Base-by-base conservation (phyloP, 64 coral and sea anemone genomes). In the Stichodactyla mertensii region DNA sequence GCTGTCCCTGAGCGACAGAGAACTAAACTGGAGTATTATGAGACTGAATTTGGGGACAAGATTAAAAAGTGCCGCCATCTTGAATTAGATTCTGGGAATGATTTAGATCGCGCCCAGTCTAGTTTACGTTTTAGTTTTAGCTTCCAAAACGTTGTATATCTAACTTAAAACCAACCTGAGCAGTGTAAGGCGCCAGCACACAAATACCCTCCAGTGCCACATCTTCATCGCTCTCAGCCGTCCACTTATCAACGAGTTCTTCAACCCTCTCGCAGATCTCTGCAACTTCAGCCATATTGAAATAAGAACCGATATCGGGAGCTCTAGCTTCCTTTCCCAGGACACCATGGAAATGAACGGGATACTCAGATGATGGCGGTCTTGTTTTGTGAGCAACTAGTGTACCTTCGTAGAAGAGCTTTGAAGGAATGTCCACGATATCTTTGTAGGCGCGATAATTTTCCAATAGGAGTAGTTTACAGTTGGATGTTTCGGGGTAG, bases 371-470 rank as follows among this genome's bases (percentile, higher is more conserved):
- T 6, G 84, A 79, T 10, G 80, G 54, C 12, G 94, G 94, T 7
- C 94, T 91, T 16, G 82, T 90, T 52, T 85, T 59, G 31, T 88
- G 89, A 4, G 94, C 87, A 60, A 97, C 20, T 12, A 97, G 82
- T 2, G 94, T 97, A n/a, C 77, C 88, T 55, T 88, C 91, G 59
- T 97, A 97, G 64, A 97, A 97, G 57, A 97, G 64, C 77, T 97
- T 93, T 12, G 94, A 97, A 60, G 94, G 94, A 23, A 97, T 85
- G 14, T 93, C 94, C 6, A 97, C 94, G 52, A 97, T 97, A 52
- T 97, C 94, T 31, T 97, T 89, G 83, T 97, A 97, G 1, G 91
- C 83, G 53, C 94, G 91, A 71, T 97, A 97, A 82, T 97, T 97
- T 55, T 97, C 91, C 20, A 97, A 64, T 16, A 97, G 55, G 59